These are phyloP conservation scores for Saguinus midas DNA, from an alignment of 2,113 vertebrate species.

Conservation along the genomic window DNA sequence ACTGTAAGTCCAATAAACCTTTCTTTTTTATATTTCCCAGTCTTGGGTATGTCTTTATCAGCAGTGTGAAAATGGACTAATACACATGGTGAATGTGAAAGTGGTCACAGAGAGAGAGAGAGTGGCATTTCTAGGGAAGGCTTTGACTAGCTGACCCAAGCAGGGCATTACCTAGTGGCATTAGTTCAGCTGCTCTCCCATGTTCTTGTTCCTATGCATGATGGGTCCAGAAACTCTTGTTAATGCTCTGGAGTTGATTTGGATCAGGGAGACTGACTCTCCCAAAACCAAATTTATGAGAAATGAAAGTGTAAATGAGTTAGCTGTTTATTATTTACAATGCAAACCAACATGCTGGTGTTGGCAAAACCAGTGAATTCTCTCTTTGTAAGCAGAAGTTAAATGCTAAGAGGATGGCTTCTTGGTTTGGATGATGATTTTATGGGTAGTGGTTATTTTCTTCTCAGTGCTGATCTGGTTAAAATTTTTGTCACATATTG, in stretches of 20 bases:
- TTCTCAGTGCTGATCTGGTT: background rate
- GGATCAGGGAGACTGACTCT: background rate
- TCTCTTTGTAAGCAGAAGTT: background rate
- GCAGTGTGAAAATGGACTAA: no score
- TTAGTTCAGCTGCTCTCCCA: background rate
- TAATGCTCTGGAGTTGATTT: background rate
- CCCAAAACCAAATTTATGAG: background rate
- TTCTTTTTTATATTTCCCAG: no score
- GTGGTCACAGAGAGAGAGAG: background rate
- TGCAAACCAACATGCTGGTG: background rate
- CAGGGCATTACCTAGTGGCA: background rate
- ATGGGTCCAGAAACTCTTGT: background rate
- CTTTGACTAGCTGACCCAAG: background rate
- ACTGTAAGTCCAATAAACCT: no score
- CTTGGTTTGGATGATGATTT: background rate
- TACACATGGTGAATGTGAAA: background rate
- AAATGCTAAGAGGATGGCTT: background rate
- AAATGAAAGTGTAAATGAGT: background rate
- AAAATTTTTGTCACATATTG: background rate
- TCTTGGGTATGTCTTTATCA: no score
- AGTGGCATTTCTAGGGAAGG: background rate
- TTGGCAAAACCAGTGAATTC: background rate
- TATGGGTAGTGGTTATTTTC: slow-evolving; percentile 12
- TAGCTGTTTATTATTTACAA: background rate
- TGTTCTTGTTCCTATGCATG: background rate